Base-by-base conservation (phyloP, 1,140 invertebrate genomes). In the Magallana angulata region DNA sequence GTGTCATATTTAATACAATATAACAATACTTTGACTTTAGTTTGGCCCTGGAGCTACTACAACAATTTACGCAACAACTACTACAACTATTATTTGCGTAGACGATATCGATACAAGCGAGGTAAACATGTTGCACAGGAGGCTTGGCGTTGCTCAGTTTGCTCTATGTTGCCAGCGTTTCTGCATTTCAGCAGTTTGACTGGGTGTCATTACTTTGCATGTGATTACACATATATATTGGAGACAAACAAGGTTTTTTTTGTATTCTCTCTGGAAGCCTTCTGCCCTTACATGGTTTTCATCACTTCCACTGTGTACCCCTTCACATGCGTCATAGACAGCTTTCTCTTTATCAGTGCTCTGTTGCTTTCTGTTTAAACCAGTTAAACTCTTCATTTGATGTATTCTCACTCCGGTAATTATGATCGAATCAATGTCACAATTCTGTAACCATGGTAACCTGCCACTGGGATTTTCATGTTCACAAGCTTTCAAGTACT, bases 81-180 rank as follows among this genome's bases (percentile, higher is more conserved):
- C 84, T 89, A 87, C 88, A 87, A 89, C 86, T 87, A 89, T 84
- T 84, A 89, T 82, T 60, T 89, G 18, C 83, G 76, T 81, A 87
- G 86, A 82, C 88, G 86, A 82, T 89, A 89, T 85, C 88, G 88
- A 11, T 89, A 87, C 84, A 86, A 82, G 82, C 59, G 85, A 90
- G 89, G 89, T 90, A 90, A 88, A 60, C 86, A 64, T 84, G 56
- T 62, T 62, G 82, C 57, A 62, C 64, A 11, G 18, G 48, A 80
- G 68, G 68, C 68, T 76, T 76, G 48, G 57, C 56, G 56, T 80
- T 84, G 57, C 62, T 85, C n/a, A 48, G 36, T 68, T 48, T 84
- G 83, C 83, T 84, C 57, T 64, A 8, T 48, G 58, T 84, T 58
- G 18, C 81, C 7, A 58, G 48, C 81, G 57, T 82, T 82, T 16